phyloP scores from a whole-genome alignment of 1,140 invertebrate genomes.

The Habropoda laboriosa region DNA sequence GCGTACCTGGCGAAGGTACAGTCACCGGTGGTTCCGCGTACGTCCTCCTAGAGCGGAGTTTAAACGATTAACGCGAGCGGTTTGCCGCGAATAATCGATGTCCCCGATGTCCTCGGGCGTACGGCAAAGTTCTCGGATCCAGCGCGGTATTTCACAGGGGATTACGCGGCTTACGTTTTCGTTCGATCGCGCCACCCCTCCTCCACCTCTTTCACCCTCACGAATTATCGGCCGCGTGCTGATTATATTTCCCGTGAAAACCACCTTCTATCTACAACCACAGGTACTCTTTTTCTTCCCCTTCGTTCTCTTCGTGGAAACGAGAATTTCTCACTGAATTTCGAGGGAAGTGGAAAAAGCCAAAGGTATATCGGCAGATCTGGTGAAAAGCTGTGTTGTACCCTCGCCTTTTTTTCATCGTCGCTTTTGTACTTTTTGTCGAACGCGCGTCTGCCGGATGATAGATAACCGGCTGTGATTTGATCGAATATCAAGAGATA shows the following conservation, averaged over 20 bases:
- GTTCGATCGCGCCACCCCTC: constrained; percentile 68
- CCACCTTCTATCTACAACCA: no score
- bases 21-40: constrained; percentile 4
- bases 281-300: constrained; percentile 22
- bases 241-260: constrained; percentile 64
- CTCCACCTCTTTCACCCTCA: constrained; percentile 28
- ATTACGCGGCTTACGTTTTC: constrained; percentile 76
- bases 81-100: constrained; percentile 78
- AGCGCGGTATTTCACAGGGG: constrained; percentile 74
- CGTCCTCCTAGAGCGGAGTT: constrained; percentile 64
- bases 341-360: no score
- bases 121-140: constrained; percentile 75
- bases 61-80: constrained; percentile 75
- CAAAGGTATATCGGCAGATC: no score
- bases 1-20: constrained; percentile 48
- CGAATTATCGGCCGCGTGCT: constrained; percentile 61
- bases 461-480: constrained; percentile 34
- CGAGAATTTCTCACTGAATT: no score
- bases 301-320: not conserved
- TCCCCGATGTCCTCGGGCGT: constrained; percentile 67
- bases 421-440: constrained; percentile 20
- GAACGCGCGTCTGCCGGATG: constrained; percentile 29
- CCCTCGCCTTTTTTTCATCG: not conserved
- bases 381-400: no score
- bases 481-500: constrained; percentile 12